Conservation (phyloP, 2,113 vertebrate species). For the Percina caprodes region DNA sequence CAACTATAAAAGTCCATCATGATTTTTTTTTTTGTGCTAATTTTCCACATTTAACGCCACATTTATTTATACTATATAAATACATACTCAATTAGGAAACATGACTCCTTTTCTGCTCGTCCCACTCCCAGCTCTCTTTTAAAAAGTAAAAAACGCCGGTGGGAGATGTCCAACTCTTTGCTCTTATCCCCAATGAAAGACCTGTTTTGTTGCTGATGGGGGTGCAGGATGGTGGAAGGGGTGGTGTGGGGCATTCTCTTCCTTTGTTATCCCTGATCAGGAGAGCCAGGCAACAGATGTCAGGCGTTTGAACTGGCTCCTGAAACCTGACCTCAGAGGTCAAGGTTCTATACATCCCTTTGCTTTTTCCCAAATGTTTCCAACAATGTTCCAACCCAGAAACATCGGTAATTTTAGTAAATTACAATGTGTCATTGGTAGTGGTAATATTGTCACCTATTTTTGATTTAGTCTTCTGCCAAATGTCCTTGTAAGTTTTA, state of each 20-base stretch:
- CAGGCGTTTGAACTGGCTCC: constrained; percentile 82
- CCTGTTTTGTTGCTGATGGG: constrained; percentile 21
- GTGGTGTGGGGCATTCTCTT: constrained; percentile 53
- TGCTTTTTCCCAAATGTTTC: too few species aligned
- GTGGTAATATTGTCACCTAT: too few species aligned
- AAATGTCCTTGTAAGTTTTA: too few species aligned
- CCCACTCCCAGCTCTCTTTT: not conserved
- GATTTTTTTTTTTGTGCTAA: too few species aligned
- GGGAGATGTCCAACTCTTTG: constrained; percentile 21
- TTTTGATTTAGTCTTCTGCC: too few species aligned
- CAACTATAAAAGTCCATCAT: too few species aligned
- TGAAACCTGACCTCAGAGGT: constrained; percentile 84
- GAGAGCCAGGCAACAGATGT: constrained; percentile 86
- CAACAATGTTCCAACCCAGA: too few species aligned
- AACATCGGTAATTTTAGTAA: too few species aligned
- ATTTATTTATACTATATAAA: too few species aligned
- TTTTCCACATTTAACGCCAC: too few species aligned
- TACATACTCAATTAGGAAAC: not conserved
- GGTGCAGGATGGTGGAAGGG: not conserved
- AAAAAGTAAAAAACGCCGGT: not conserved
- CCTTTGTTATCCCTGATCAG: constrained; percentile 63
- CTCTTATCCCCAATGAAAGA: constrained; percentile 45
- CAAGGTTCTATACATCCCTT: constrained; percentile 67
- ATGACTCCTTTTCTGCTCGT: not conserved
- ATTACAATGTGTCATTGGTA: too few species aligned